These are phyloP conservation scores for Phrynosoma platyrhinos DNA, from an alignment of 2,113 vertebrate genomes.

Conservation along the genomic window DNA sequence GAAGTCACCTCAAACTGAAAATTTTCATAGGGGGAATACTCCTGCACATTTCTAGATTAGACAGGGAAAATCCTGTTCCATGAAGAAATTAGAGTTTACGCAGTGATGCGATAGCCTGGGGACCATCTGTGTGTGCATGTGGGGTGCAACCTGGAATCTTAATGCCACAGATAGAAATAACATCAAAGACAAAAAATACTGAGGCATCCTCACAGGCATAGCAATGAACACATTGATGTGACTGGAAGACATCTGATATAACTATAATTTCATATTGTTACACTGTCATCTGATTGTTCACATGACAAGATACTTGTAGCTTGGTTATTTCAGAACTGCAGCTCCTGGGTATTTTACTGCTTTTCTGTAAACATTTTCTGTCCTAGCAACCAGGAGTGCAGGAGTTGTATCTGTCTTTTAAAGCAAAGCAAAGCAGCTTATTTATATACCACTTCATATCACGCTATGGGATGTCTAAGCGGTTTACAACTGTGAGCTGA, in stretches of 20 bases:
- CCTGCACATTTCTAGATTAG: not conserved
- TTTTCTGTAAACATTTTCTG: not conserved
- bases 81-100: not conserved
- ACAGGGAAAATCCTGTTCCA: not conserved
- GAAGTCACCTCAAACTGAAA: not conserved
- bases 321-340: not conserved
- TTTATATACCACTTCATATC: too few species aligned
- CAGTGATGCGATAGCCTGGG: not conserved
- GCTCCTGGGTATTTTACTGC: not conserved
- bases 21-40: not conserved
- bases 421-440: too few species aligned
- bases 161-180: not conserved
- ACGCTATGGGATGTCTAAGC: too few species aligned
- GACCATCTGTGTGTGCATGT: not conserved
- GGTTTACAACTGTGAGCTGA: too few species aligned
- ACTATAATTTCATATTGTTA: not conserved
- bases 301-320: not conserved
- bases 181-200: not conserved
- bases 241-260: constrained; percentile 1
- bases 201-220: not conserved
- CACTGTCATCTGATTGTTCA: not conserved
- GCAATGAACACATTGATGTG: not conserved
- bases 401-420: too few species aligned
- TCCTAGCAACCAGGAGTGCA: not conserved
- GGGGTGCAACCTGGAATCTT: not conserved